phyloP scores from a whole-genome alignment of 2,113 vertebrate species.

The Tachuris rubrigastra region DNA sequence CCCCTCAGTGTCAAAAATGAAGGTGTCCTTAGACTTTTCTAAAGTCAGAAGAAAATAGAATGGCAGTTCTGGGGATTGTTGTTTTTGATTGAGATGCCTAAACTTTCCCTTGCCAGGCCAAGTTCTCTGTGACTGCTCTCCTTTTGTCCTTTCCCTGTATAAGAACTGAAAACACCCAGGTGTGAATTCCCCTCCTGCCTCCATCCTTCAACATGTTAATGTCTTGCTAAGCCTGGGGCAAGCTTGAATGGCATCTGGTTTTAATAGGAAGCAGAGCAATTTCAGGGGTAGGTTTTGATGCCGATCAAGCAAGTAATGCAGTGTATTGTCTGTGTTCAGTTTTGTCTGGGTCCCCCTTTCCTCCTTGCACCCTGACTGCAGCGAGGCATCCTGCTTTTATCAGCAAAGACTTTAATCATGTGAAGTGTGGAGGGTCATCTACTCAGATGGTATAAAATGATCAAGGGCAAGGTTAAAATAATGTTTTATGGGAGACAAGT shows the following conservation, averaged over 20 bases:
- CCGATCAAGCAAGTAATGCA: background rate
- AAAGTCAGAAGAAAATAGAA: background rate
- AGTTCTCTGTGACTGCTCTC: background rate
- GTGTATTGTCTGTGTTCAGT: fast-evolving
- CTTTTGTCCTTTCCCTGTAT: background rate
- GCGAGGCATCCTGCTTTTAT: background rate
- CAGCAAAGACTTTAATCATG: background rate
- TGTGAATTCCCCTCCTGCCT: background rate
- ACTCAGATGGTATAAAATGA: background rate
- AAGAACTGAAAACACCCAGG: background rate
- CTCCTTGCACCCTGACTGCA: background rate
- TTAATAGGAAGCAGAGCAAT: background rate
- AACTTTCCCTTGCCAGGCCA: background rate
- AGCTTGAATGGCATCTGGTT: background rate
- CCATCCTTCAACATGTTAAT: background rate
- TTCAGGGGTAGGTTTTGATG: background rate
- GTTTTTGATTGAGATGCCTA: background rate
- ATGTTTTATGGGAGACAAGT: background rate
- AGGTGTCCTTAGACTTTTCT: background rate
- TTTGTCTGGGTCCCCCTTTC: background rate
- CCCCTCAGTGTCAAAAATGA: background rate
- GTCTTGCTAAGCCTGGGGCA: background rate
- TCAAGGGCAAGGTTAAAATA: background rate
- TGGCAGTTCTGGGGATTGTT: background rate
- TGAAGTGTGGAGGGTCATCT: background rate